phyloP scores from a whole-genome alignment of 2,888 invertebrate genomes.

The Cosmia pyralina region DNA sequence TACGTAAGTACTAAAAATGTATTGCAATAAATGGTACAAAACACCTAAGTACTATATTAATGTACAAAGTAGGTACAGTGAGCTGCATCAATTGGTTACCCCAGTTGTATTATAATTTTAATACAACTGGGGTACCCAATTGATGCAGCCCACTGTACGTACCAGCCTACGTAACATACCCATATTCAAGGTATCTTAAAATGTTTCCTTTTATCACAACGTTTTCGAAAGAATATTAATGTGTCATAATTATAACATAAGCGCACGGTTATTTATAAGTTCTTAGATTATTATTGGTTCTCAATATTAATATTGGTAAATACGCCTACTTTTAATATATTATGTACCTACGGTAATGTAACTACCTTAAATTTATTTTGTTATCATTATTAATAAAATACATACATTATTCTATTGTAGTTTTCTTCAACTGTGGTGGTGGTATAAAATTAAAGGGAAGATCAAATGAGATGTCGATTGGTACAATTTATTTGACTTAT shows the following conservation, averaged over 20 bases:
- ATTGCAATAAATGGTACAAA: slow-evolving; percentile 47
- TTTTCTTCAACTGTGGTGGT: slow-evolving; percentile 31
- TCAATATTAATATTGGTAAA: slow-evolving; percentile 51
- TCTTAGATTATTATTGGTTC: slow-evolving; percentile 55
- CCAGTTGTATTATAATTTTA: no score
- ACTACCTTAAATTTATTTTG: slow-evolving; percentile 62
- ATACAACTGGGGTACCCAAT: no score
- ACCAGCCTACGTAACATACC: slow-evolving; percentile 16
- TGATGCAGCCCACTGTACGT: no score
- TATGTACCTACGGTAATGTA: slow-evolving; percentile 47
- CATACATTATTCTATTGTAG: slow-evolving; percentile 43
- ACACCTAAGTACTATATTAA: slow-evolving; percentile 15
- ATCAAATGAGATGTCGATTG: slow-evolving; percentile 70
- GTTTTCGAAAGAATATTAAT: slow-evolving; percentile 46
- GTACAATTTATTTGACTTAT: slow-evolving; percentile 86
- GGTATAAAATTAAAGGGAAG: slow-evolving; percentile 35
- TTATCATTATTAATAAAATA: slow-evolving; percentile 68
- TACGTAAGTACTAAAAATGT: slow-evolving; percentile 26
- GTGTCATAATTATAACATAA: slow-evolving; percentile 63
- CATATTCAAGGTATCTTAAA: slow-evolving; percentile 13
- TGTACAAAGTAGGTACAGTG: slow-evolving; percentile 30
- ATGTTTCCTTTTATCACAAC: slow-evolving; percentile 16
- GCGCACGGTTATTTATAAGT: slow-evolving; percentile 57
- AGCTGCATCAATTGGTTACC: no score
- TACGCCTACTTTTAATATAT: slow-evolving; percentile 40